Base-by-base conservation (phyloP, 2,888 invertebrate genomes). In the Rhorus exstirpatorius region DNA sequence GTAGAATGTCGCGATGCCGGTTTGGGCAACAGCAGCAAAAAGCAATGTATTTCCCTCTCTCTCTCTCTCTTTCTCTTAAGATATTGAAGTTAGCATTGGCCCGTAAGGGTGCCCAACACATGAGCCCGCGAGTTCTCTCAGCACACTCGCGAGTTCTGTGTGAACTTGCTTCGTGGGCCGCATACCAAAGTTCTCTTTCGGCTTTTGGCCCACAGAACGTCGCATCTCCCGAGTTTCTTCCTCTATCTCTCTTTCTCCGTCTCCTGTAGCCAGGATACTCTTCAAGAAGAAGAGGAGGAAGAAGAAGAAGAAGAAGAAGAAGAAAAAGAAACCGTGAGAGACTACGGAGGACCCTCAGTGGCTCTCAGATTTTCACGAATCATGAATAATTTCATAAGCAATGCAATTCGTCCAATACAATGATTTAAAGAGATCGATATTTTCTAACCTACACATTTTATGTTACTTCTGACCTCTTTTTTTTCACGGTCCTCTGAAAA, bases 91-190 rank as follows among this genome's bases (percentile, higher is more conserved):
- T 58, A 46, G 44, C 58, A 76, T 76, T 65, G 76, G 67, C 49
- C 58, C 67, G 58, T 76, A 76, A 76, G 76, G 76, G 67, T 49
- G 51, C 24, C 51, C 51, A 58, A 46, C 67, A 51, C 44, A 70
- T 35, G 70, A 65, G 26, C 24, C 58, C 80, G 49, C 55, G 65
- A 70, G 61, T 65, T 82, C 70, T 71, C 35, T 72, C 77, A 65
- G 68, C 67, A 49, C 76, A 75, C 46, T 78, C 68, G 49, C 67
- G 86, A 81, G 85, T 81, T 87, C 90, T 90, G 91, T 91, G 91
- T 91, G 91, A 91, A 91, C 90, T 89, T 86, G 87, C 88, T 90
- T 87, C 88, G 89, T 88, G 89, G 86, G 88, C 88, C 90, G 91
- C 92, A 92, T 92, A 92, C 91, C 91, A 91, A 92, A 90, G 83